phyloP scores from a whole-genome alignment of 2,113 vertebrate species.

The Lonchura striata region DNA sequence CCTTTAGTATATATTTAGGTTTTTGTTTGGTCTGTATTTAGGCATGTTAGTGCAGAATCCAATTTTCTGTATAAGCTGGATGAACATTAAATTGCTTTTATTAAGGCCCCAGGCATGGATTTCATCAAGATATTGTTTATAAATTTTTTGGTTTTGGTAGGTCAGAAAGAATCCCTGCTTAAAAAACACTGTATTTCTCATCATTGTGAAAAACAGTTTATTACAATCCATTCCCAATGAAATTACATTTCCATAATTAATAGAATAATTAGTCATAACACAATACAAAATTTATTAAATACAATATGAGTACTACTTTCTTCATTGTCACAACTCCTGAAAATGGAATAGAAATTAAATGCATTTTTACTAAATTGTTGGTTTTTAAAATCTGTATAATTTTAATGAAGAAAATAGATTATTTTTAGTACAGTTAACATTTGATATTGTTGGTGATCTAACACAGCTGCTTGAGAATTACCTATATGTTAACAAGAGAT shows the following conservation, averaged over 20 bases:
- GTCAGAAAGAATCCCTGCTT: not conserved
- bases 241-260: not conserved
- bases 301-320: not conserved
- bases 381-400: not conserved
- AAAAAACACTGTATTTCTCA: not conserved
- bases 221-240: not conserved
- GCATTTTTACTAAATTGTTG: not conserved
- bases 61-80: not conserved
- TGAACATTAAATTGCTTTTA: not conserved
- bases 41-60: not conserved
- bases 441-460: not conserved
- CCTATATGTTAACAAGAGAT: not conserved
- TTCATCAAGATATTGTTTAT: not conserved
- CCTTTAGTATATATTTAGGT: not conserved
- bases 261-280: not conserved
- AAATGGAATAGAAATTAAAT: not conserved
- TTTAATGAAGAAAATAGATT: not conserved
- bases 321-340: not conserved
- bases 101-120: not conserved
- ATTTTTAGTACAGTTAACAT: not conserved
- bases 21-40: not conserved
- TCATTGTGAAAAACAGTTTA: not conserved
- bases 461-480: not conserved
- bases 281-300: not conserved
- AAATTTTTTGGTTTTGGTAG: not conserved